These are phyloP conservation scores for Psittacula derbiana DNA, from an alignment of 2,797 vertebrate genomes.

Conservation along the genomic window DNA sequence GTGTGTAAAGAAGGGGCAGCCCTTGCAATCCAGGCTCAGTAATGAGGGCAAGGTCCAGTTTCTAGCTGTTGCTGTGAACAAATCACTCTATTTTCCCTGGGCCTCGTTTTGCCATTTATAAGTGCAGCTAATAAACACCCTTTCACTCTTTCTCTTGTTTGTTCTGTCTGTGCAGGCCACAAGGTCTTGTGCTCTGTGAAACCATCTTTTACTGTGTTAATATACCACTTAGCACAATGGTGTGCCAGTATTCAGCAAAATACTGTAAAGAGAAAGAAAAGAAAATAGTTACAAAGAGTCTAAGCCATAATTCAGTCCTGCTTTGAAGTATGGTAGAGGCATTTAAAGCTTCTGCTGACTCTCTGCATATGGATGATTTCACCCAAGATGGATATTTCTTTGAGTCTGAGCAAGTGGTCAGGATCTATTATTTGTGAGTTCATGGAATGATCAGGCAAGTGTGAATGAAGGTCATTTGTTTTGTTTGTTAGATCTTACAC, in stretches of 20 bases:
- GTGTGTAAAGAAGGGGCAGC: not conserved
- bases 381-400: not conserved
- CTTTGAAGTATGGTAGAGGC: not conserved
- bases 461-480: not conserved
- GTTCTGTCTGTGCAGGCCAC: not conserved
- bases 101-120: not conserved
- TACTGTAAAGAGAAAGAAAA: not conserved
- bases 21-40: not conserved
- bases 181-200: not conserved
- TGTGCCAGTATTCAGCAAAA: not conserved
- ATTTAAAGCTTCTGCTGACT: not conserved
- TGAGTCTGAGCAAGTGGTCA: not conserved
- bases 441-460: not conserved
- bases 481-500: not conserved
- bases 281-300: not conserved
- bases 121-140: not conserved
- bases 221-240: fast-evolving
- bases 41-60: not conserved
- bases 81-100: not conserved
- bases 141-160: not conserved
- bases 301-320: not conserved
- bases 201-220: not conserved
- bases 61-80: not conserved
- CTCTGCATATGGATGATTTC: not conserved
- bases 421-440: not conserved